Percentiles rank a stretch among this genome's conserved stretches.
Conservation (phyloP, 30 jellyfish, hydroid and myxozoan species). For the Rhopilema esculentum region DNA sequence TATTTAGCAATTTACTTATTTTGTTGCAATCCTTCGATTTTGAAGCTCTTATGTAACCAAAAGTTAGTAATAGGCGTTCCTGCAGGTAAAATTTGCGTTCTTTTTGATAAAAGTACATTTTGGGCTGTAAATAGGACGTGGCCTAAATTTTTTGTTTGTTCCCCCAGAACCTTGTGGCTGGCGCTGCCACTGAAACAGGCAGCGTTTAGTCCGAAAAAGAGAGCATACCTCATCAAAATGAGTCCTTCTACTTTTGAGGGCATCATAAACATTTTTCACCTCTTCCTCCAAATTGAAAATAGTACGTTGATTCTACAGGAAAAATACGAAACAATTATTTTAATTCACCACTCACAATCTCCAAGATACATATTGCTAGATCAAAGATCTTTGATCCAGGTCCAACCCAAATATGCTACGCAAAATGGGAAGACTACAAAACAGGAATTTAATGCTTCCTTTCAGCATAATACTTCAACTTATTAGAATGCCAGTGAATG, state of each 20-base stretch:
- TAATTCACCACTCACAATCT: too few relatives aligned
- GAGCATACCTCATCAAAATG: background rate
- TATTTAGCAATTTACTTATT: background rate
- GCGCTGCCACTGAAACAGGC: background rate
- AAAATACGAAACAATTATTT: background rate
- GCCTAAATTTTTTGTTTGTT: too few relatives aligned
- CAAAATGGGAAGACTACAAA: too few relatives aligned
- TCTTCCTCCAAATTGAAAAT: background rate
- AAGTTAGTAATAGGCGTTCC: background rate
- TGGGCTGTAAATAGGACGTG: background rate
- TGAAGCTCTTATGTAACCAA: background rate
- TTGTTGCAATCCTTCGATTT: background rate
- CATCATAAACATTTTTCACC: background rate
- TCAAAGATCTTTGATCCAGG: background rate
- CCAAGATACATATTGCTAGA: too few relatives aligned
- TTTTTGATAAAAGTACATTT: too few relatives aligned
- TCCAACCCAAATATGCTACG: background rate
- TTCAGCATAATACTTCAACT: background rate
- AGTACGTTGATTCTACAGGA: background rate
- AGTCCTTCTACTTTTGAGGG: background rate
- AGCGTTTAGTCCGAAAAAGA: background rate
- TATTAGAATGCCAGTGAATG: background rate
- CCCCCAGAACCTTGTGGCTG: too few relatives aligned
- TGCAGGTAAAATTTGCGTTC: background rate
- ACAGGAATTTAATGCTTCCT: too few relatives aligned